A percentile compares a stretch with the other conserved stretches of the same genome.
Conservation (phyloP, 2,797 vertebrate species). For the Selene dorsalis region DNA sequence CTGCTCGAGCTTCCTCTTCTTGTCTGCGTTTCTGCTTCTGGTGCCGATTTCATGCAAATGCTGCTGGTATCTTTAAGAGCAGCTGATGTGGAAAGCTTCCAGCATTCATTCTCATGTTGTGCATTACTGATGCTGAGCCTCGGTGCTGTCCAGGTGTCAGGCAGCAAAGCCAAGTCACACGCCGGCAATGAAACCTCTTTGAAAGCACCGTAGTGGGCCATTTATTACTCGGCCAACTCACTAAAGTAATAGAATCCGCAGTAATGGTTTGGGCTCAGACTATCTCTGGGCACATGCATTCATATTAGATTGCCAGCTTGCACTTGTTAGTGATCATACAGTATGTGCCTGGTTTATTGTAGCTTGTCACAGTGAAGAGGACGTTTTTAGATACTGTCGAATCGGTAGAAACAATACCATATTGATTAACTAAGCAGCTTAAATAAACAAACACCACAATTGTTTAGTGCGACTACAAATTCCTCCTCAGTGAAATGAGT, state of each 20-base stretch:
- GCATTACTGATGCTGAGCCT: constrained; percentile 22
- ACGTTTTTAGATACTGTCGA: background rate
- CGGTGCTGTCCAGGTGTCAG: constrained; percentile 25
- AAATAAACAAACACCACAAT: constrained; percentile 19
- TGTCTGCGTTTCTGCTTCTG: background rate
- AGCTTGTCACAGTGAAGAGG: constrained; percentile 2
- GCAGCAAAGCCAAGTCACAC: constrained; percentile 21
- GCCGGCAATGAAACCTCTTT: constrained; percentile 35
- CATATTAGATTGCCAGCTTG: background rate
- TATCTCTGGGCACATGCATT: background rate
- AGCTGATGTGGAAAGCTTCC: constrained; percentile 12
- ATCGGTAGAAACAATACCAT: background rate
- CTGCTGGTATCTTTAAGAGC: background rate
- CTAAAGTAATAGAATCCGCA: constrained; percentile 6
- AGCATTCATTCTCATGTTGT: background rate
- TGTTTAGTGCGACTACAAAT: background rate
- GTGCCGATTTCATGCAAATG: background rate
- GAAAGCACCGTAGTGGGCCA: constrained; percentile 29
- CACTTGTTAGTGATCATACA: constrained; percentile 2
- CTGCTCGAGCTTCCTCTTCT: constrained; percentile 30
- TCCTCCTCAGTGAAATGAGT: background rate
- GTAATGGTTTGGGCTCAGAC: constrained; percentile 16
- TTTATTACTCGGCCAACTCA: constrained; percentile 27
- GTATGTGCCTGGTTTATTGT: background rate
- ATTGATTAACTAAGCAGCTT: constrained; percentile 21